phyloP scores from a whole-genome alignment of 2,797 vertebrate genomes.

The Selene dorsalis region DNA sequence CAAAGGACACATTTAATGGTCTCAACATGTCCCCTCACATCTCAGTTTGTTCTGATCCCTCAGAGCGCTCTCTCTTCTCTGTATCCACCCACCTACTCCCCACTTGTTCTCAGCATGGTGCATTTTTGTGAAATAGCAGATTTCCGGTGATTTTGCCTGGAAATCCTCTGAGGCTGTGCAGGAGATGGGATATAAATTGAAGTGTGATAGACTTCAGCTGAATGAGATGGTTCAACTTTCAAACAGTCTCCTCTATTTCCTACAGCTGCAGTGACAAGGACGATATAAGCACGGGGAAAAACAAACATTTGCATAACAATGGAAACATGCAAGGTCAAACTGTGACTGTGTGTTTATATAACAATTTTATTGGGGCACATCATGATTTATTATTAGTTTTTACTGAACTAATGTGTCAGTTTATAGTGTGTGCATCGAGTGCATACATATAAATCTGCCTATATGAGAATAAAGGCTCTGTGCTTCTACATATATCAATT shows the following conservation, averaged over 20 bases:
- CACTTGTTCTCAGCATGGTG: constrained; percentile 57
- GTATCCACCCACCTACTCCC: constrained; percentile 30
- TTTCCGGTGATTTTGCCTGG: constrained; percentile 39
- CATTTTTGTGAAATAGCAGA: constrained; percentile 55
- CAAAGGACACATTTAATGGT: constrained; percentile 51
- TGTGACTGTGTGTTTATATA: constrained; percentile 27
- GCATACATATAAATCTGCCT: neutral
- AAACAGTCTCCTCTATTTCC: constrained; percentile 22
- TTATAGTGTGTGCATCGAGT: too few relatives aligned
- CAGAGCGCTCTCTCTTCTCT: constrained; percentile 25
- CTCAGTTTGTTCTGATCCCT: constrained; percentile 39
- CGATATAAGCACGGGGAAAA: constrained; percentile 60
- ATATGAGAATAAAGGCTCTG: neutral
- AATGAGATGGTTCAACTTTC: constrained; percentile 48
- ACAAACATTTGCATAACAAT: constrained; percentile 59
- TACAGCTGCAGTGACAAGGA: constrained; percentile 46
- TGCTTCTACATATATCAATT: neutral
- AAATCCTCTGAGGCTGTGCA: constrained; percentile 51
- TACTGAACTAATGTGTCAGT: constrained; percentile 4
- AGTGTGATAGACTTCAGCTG: constrained; percentile 32
- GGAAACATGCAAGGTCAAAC: constrained; percentile 54
- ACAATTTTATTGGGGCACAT: constrained; percentile 10
- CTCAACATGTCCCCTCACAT: constrained; percentile 50
- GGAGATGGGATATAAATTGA: constrained; percentile 50
- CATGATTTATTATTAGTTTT: constrained; percentile 22